These are phyloP conservation scores for Dolichallabes microphthalmus DNA, from an alignment of 2,113 vertebrate species.

Conservation along the genomic window DNA sequence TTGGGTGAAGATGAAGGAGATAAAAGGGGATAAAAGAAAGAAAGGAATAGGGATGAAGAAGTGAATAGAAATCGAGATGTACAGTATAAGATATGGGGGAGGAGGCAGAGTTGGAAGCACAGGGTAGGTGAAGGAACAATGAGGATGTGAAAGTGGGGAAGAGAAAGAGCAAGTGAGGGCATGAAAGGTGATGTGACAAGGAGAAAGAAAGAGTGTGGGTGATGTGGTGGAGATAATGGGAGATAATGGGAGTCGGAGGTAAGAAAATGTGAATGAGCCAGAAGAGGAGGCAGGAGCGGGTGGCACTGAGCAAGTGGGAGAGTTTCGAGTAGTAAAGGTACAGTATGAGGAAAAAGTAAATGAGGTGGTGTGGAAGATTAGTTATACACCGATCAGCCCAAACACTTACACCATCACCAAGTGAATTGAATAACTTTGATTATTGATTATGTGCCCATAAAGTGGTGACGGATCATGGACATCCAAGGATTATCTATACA, in stretches of 20 bases:
- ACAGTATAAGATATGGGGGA: not conserved
- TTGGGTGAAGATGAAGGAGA: not conserved
- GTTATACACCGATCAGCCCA: too few relatives aligned
- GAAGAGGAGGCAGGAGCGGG: too few relatives aligned
- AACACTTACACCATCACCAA: too few relatives aligned
- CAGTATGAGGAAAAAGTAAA: not conserved
- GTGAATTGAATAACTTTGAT: too few relatives aligned
- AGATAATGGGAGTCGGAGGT: not conserved
- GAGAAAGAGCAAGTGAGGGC: not conserved
- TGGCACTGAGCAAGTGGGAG: too few relatives aligned
- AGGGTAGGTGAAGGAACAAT: not conserved
- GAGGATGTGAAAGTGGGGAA: not conserved
- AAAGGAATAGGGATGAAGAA: not conserved
- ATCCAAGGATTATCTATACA: too few relatives aligned
- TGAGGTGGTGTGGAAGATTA: not conserved
- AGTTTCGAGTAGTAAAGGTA: not conserved
- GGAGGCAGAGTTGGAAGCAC: not conserved
- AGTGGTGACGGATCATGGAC: too few relatives aligned
- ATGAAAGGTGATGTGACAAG: not conserved
- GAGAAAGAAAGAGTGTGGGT: not conserved
- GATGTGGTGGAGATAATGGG: not conserved
- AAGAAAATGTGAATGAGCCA: too few relatives aligned
- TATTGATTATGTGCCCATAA: too few relatives aligned
- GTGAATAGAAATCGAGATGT: not conserved
- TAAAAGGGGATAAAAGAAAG: not conserved